Evolutionary conservation across 2,113 vertebrate genomes (phyloP).

Genomic region (Paracanthobrama guichenoti): DNA sequence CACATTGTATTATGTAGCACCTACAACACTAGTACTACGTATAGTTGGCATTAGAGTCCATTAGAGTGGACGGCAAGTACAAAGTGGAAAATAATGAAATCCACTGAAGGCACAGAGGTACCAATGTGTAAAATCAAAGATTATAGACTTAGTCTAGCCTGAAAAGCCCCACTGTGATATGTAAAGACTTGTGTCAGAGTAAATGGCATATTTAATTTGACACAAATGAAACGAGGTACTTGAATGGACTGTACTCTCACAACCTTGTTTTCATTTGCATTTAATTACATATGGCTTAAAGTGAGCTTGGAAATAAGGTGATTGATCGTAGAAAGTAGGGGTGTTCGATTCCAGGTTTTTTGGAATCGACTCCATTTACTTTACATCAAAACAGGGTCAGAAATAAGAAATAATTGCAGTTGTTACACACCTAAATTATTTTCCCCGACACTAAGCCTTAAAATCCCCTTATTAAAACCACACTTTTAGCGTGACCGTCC

Average conservation of each 20-base stretch:
- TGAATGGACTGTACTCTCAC: constrained; percentile 14
- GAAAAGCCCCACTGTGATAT: constrained; percentile 17
- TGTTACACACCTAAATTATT: no score
- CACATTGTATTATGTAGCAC: neutral
- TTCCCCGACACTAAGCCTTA: no score
- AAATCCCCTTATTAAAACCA: no score
- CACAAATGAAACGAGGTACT: neutral
- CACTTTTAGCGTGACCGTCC: no score
- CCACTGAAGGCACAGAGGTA: neutral
- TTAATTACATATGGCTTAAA: neutral
- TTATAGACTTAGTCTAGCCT: constrained; percentile 18
- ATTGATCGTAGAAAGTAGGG: no score
- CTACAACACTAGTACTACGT: neutral
- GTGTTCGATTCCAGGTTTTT: no score
- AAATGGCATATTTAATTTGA: constrained; percentile 20
- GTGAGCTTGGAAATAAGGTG: neutral
- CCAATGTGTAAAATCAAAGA: constrained; percentile 14
- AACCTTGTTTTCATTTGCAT: neutral
- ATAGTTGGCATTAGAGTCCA: neutral
- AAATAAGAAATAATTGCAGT: no score
- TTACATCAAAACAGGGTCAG: no score
- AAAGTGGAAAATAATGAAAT: constrained; percentile 13
- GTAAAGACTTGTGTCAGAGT: constrained; percentile 10
- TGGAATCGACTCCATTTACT: no score
- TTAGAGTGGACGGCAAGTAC: neutral